Evolutionary conservation across 2,113 vertebrate species (phyloP), one percentile per base, ranked within the genome.

Genomic region (Cololabis saira): DNA sequence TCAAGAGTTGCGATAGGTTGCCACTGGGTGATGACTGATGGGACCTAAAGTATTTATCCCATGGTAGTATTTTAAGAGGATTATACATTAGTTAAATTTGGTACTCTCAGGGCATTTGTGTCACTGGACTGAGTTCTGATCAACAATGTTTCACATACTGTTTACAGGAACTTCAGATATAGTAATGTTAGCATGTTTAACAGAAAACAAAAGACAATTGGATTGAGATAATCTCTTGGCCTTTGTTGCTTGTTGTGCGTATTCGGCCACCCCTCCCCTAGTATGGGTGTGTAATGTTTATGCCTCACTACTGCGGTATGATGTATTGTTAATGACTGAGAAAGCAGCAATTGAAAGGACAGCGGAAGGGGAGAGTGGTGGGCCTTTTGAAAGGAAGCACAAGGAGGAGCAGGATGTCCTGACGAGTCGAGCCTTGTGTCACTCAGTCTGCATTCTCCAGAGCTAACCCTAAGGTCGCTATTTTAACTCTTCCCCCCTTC

Each of bases 311-410:
- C 81, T 75, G 80, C 70, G 11, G 60, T 61, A 71, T 74, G 72
- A 85, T 91, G 78, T 79, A 83, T 86, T 86, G 84, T 87, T 88
- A 80, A 87, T 86, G 86, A 81, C 70, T 24, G 49, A 67, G 69
- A 52, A 68, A 77, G 76, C 71, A 77, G 76, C 51, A 27, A 49
- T 11, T 57, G 72, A 62, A 75, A 68, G 50, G 67, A 70, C 68
- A 74, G 54, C 66, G 84, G 49, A 78, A 66, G 61, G 80, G 55
- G 84, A 85, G 73, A 68, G 69, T 61, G 79, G 71, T 14, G 53
- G 73, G 48, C 54, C 30, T 58, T 57, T 66, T 74, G 8, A 78
- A 71, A 85, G 83, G 84, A 91, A 88, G 79, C 16, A 43, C 50
- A 66, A 63, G 57, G 47, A 63, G 75, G 69, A 70, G 71, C 40